Base-by-base conservation (phyloP, 2,113 vertebrate genomes). In the Diglossa brunneiventris region DNA sequence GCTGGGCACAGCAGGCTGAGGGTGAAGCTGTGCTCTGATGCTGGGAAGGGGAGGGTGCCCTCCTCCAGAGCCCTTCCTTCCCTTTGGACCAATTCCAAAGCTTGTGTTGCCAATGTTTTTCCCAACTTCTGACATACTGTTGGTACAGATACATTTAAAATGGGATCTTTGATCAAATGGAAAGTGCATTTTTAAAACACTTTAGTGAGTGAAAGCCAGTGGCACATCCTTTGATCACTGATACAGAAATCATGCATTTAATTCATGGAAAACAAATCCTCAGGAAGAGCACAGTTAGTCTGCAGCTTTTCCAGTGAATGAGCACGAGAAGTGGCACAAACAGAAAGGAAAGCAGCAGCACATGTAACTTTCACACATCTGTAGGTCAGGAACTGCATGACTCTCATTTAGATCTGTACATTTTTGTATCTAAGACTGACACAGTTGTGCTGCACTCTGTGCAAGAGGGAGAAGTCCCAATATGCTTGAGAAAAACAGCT, bases 271-370 rank as follows among this genome's bases (percentile, higher is more conserved):
- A 86, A 67, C 37, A 70, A 87, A 70, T 39, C 49, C 55, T 88
- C 22, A 11, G 55, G 73, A 83, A 55, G 28, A 67, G n/a, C 37
- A 17, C 11, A 80, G 33, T 37, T 73, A 55, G 35, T 70, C 44
- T 70, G 76, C 61, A 88, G 61, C 90, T 90, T 83, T 88, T 70
- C 39, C 35, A 73, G 0, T 50, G 47, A 90, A 73, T 55, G 50
- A 37, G 23, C 47, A 28, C 1, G 5, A 74, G 35, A 85, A 90
- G 41, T 59, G 50, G 31, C 75, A 70, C 52, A 66, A 76, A 62
- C 47, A 87, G 56, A 64, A 82, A 15, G 67, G 72, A 78, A 79
- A 87, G 27, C 67, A 86, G 81, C 74, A 89, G 55, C 47, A 59
- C 3, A 8, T 35, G 6, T 69, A 72, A 47, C 61, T 77, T 46